Percentiles rank a stretch among this genome's conserved stretches.
phyloP scores from a whole-genome alignment of 2,888 invertebrate genomes.

The Drosophila planitibia region DNA sequence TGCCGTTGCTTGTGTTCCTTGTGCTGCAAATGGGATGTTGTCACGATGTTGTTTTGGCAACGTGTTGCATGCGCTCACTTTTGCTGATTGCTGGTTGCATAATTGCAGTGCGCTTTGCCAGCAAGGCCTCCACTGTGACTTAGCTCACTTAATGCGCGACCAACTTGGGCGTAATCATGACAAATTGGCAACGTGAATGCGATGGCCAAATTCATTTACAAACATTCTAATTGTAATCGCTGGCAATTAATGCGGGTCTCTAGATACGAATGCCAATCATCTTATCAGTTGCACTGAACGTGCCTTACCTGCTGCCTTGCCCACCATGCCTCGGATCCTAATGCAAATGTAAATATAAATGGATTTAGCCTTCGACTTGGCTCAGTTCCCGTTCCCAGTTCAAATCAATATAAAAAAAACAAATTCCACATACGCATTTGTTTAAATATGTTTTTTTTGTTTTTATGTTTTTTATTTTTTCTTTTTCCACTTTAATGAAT shows the following conservation, averaged over 20 bases:
- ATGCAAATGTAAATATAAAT: background rate
- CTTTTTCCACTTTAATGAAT: slow-evolving; percentile 70
- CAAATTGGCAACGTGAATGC: slow-evolving; percentile 61
- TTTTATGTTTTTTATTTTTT: slow-evolving; percentile 39
- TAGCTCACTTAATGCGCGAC: slow-evolving; percentile 5
- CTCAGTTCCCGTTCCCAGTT: slow-evolving; percentile 6
- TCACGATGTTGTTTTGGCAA: slow-evolving; percentile 5
- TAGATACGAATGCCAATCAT: slow-evolving; percentile 42
- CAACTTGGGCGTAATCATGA: slow-evolving; percentile 56
- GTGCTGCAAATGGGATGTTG: slow-evolving; percentile 11
- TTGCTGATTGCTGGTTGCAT: slow-evolving; percentile 15
- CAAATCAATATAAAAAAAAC: slow-evolving; percentile 40
- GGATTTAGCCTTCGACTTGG: background rate
- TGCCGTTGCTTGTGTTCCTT: slow-evolving; percentile 25
- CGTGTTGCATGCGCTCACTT: slow-evolving; percentile 3
- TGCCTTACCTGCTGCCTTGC: slow-evolving; percentile 14
- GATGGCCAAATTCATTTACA: slow-evolving; percentile 45
- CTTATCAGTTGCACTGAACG: slow-evolving; percentile 27
- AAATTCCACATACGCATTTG: slow-evolving; percentile 13
- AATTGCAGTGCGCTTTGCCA: slow-evolving; percentile 12
- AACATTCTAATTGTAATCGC: slow-evolving; percentile 36
- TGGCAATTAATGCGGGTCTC: slow-evolving; percentile 31
- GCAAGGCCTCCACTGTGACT: background rate
- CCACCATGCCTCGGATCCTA: background rate
- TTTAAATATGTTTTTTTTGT: slow-evolving; percentile 37